These are phyloP conservation scores for Minunthozetes semirufus DNA, from an alignment of 2,888 invertebrate genomes.

Conservation along the genomic window DNA sequence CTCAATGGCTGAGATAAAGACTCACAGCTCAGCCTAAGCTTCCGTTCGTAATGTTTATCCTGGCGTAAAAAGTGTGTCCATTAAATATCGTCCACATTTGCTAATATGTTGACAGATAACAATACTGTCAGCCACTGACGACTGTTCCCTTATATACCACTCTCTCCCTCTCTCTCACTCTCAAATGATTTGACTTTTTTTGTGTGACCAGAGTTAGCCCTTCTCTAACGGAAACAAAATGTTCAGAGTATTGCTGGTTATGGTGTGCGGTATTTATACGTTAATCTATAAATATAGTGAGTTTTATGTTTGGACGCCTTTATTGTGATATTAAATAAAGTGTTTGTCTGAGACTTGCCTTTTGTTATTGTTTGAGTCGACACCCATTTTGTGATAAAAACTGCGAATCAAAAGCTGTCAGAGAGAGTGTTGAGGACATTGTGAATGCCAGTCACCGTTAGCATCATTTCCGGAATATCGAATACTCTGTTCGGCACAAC, in stretches of 20 bases:
- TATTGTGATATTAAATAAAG: constrained; percentile 27
- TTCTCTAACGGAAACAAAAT: constrained; percentile 16
- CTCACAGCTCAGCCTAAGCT: constrained; percentile 24
- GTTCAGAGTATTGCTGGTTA: neutral
- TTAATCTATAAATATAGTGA: neutral
- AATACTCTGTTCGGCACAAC: neutral
- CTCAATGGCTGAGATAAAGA: constrained; percentile 26
- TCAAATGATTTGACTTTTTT: neutral
- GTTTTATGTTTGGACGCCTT: neutral
- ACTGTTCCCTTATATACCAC: neutral
- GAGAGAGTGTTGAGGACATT: constrained; percentile 19
- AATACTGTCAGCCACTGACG: neutral
- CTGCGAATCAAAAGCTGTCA: constrained; percentile 21
- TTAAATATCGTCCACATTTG: constrained; percentile 24
- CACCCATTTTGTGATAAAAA: constrained; percentile 28
- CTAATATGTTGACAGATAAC: constrained; percentile 29
- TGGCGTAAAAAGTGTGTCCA: constrained; percentile 24
- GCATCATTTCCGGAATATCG: constrained; percentile 27
- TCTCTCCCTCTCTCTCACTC: neutral
- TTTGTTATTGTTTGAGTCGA: constrained; percentile 15
- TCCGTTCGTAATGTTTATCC: constrained; percentile 31
- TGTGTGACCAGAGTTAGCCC: constrained; percentile 1
- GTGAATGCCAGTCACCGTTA: constrained; percentile 31
- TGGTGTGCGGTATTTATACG: constrained; percentile 14
- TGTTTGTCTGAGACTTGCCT: constrained; percentile 23